A percentile compares a stretch with the other conserved stretches of the same genome.
Conservation (phyloP, 2,113 vertebrate species). For the Meles meles region DNA sequence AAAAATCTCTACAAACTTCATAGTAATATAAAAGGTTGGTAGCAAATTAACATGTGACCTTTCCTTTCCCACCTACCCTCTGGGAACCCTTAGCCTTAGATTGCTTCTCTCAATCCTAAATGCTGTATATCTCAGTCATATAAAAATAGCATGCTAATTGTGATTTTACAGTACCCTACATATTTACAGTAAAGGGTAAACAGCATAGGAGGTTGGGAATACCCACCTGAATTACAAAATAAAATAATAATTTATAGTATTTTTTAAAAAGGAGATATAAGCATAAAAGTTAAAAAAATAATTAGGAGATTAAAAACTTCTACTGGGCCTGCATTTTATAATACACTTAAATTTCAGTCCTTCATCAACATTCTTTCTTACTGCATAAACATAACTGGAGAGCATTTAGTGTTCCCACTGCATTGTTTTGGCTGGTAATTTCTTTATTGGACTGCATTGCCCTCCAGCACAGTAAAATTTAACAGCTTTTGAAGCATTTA, state of each 20-base stretch:
- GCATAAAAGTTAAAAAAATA: background rate
- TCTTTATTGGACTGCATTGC: background rate
- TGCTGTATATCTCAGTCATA: background rate
- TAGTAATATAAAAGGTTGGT: background rate
- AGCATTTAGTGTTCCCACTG: background rate
- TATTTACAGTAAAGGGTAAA: background rate
- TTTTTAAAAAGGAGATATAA: background rate
- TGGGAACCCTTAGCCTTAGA: constrained; percentile 4
- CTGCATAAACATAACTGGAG: background rate
- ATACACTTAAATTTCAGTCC: background rate
- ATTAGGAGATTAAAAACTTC: background rate
- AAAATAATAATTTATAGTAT: background rate
- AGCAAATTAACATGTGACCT: background rate
- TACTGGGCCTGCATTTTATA: background rate
- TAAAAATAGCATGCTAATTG: background rate
- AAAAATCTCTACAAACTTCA: background rate
- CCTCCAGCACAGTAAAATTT: background rate
- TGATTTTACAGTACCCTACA: background rate
- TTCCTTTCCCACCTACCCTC: background rate
- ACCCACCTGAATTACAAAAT: background rate
- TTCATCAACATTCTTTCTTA: background rate
- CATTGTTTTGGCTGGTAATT: background rate
- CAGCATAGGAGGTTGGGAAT: background rate
- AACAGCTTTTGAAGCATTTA: background rate
- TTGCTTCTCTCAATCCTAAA: background rate